phyloP scores from a whole-genome alignment of 2,797 vertebrate species.

The Chloroceryle inda region DNA sequence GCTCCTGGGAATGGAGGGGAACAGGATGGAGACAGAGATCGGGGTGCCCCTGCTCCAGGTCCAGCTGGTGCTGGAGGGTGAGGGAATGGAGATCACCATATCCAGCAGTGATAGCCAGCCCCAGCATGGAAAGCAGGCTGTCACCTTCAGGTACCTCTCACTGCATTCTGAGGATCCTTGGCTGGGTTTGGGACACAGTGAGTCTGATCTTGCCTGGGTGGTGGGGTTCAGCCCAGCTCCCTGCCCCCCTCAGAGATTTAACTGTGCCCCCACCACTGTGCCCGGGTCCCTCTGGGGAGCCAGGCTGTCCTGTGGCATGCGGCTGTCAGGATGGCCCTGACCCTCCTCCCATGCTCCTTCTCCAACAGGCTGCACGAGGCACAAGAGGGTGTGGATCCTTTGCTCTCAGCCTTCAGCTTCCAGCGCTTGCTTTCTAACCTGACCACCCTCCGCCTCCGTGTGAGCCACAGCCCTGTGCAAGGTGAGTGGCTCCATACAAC shows the following conservation, averaged over 20 bases:
- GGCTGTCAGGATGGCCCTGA: neutral
- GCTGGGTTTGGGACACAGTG: neutral
- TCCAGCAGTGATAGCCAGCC: conserved; percentile 4
- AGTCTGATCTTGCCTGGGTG: neutral
- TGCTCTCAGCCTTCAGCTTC: conserved; percentile 83
- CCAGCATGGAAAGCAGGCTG: conserved; percentile 24
- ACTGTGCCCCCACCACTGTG: accelerated
- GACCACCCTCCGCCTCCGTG: conserved; percentile 82
- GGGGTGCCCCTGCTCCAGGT: conserved; percentile 61
- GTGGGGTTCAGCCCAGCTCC: neutral
- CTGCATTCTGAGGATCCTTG: accelerated
- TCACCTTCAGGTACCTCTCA: conserved; percentile 83
- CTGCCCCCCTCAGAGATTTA: accelerated
- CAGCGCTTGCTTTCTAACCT: conserved; percentile 89
- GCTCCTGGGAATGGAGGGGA: conserved; percentile 80
- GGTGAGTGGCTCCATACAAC: conserved; percentile 75
- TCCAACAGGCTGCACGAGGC: conserved; percentile 84
- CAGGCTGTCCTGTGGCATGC: accelerated
- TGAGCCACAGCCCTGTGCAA: conserved; percentile 67
- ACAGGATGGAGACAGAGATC: neutral
- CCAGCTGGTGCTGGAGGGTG: conserved; percentile 85
- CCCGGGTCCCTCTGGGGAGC: accelerated
- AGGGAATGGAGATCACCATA: conserved; percentile 77
- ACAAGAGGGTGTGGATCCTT: conserved; percentile 73
- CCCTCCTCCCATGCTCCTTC: neutral